Evolutionary conservation across 2,888 invertebrate genomes (phyloP).

Genomic region (Aspidapion aeneum): DNA sequence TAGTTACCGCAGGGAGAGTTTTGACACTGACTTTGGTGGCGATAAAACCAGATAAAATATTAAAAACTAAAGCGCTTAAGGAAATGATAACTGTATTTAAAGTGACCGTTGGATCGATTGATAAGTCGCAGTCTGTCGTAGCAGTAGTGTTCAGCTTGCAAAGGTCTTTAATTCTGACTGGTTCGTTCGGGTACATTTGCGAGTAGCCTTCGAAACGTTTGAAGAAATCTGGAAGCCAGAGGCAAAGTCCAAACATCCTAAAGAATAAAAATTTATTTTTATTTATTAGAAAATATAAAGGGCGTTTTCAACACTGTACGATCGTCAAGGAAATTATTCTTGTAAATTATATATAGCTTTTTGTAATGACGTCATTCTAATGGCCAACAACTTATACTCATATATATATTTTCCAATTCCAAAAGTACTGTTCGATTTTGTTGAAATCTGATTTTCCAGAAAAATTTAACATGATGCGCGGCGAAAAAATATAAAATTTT

Average conservation of each 20-base stretch:
- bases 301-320: too few species aligned
- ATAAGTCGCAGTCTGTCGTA: slow-evolving; percentile 48
- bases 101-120: slow-evolving; percentile 60
- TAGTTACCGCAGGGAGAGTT: slow-evolving; percentile 44
- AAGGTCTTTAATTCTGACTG: slow-evolving; percentile 50
- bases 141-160: slow-evolving; percentile 19
- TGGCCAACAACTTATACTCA: too few species aligned
- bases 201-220: slow-evolving; percentile 52
- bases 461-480: too few species aligned
- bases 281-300: not conserved
- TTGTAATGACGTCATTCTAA: too few species aligned
- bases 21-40: slow-evolving; percentile 41
- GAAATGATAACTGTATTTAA: slow-evolving; percentile 65
- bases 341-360: too few species aligned
- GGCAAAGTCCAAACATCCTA: slow-evolving; percentile 65
- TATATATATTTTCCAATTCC: too few species aligned
- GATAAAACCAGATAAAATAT: slow-evolving; percentile 60
- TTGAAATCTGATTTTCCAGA: too few species aligned
- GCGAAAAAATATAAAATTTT: too few species aligned
- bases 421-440: too few species aligned
- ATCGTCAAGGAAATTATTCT: too few species aligned
- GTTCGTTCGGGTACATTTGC: slow-evolving; percentile 48
- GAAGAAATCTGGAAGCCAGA: slow-evolving; percentile 77
- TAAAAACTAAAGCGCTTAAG: slow-evolving; percentile 60
- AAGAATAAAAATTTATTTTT: slow-evolving; percentile 26